Percentiles rank a stretch among this genome's conserved stretches.
Evolutionary conservation across 2,797 vertebrate genomes (phyloP).

Genomic region (Stomatorhinus walkeri): DNA sequence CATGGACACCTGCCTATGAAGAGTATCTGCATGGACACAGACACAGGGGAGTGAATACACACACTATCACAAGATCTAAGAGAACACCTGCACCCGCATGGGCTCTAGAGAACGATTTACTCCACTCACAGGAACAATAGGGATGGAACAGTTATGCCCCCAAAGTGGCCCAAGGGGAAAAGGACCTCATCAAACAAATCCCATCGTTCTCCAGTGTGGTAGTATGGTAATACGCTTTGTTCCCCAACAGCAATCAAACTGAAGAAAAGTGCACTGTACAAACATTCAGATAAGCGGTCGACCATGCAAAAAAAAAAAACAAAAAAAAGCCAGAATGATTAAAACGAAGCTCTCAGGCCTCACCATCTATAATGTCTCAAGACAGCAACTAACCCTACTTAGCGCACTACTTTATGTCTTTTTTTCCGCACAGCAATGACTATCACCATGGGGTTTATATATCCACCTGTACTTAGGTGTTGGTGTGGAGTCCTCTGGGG

Average conservation of each 20-base stretch:
- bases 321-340: background rate
- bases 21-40: background rate
- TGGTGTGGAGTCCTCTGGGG: background rate
- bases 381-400: background rate
- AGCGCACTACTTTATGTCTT: background rate
- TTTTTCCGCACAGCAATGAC: background rate
- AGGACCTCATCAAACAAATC: background rate
- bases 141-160: background rate
- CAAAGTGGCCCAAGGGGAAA: background rate
- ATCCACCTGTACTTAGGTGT: background rate
- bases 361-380: constrained; percentile 14
- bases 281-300: background rate
- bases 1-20: background rate
- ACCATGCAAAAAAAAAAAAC: background rate
- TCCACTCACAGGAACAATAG: background rate
- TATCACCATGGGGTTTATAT: background rate
- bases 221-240: background rate
- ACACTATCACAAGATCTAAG: background rate
- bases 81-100: background rate
- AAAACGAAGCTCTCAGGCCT: constrained; percentile 1
- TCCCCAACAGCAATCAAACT: background rate
- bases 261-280: background rate
- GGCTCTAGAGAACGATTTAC: background rate
- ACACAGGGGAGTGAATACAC: background rate
- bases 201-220: background rate